These are phyloP conservation scores for Pterocles burchelli DNA, from an alignment of 2,113 vertebrate species.

Conservation along the genomic window DNA sequence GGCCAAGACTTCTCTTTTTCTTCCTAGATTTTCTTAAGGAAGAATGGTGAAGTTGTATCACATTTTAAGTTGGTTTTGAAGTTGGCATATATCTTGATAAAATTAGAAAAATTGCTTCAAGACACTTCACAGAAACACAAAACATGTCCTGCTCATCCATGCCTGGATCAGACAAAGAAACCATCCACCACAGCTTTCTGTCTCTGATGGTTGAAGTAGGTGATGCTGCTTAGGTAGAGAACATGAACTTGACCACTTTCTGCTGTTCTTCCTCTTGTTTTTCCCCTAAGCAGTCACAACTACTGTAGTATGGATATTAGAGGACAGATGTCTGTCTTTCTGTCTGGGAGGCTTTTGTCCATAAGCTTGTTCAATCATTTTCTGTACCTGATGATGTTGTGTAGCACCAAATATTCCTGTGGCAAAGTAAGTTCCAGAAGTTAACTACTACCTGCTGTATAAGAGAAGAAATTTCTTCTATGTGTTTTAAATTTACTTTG, in stretches of 20 bases:
- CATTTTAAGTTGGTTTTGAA: not conserved
- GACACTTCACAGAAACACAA: not conserved
- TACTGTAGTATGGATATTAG: not conserved
- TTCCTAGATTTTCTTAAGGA: not conserved
- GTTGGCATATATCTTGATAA: not conserved
- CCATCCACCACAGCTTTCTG: not conserved
- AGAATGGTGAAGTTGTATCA: not conserved
- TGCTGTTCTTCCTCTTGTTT: not conserved
- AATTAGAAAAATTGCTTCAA: not conserved
- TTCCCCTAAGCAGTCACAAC: not conserved
- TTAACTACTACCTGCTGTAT: not conserved
- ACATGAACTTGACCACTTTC: not conserved
- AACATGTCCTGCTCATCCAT: not conserved
- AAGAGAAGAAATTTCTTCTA: not conserved
- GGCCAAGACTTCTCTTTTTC: not conserved
- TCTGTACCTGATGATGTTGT: not conserved
- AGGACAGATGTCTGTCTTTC: not conserved
- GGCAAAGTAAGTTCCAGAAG: not conserved
- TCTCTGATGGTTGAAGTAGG: not conserved
- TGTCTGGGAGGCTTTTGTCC: not conserved
- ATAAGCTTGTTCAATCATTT: not conserved
- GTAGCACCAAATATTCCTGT: not conserved
- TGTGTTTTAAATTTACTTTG: not conserved
- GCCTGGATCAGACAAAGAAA: not conserved
- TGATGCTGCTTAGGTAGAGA: not conserved